Percentiles rank a stretch among this genome's conserved stretches.
Conservation (phyloP, 2,113 vertebrate genomes). For the Macroglossus sobrinus region DNA sequence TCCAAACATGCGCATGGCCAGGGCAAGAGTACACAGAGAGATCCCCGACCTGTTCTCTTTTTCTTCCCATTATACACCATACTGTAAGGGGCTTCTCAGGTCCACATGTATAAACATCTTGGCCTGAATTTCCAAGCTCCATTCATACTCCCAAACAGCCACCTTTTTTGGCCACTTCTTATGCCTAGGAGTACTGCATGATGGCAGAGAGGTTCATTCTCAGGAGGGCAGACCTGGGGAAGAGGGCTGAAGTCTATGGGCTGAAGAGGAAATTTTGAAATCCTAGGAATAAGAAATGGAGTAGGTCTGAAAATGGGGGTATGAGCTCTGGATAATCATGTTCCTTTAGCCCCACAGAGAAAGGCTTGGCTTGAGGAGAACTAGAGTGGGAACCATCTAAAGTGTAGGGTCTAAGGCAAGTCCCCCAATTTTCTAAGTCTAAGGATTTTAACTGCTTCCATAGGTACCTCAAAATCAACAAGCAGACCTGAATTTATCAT, state of each 20-base stretch:
- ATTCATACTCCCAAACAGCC: not conserved
- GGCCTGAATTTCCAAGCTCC: not conserved
- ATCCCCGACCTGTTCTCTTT: not conserved
- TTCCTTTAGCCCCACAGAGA: not conserved
- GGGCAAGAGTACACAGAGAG: not conserved
- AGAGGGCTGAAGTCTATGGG: not conserved
- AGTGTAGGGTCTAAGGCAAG: not conserved
- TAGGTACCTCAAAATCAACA: not conserved
- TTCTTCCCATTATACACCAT: not conserved
- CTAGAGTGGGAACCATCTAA: not conserved
- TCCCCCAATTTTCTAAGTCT: not conserved
- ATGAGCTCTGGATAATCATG: not conserved
- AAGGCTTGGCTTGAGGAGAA: not conserved
- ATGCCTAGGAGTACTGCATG: not conserved
- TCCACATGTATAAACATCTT: not conserved
- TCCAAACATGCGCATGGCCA: not conserved
- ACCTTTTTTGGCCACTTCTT: not conserved
- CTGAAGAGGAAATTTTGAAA: not conserved
- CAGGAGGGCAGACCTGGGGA: not conserved
- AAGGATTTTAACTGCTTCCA: not conserved
- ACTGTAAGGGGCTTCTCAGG: not conserved
- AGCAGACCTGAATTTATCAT: not conserved
- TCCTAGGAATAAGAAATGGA: not conserved
- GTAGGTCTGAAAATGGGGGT: not conserved
- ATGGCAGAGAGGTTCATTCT: not conserved